These are phyloP conservation scores for Oasisia sp. DNA, from an alignment of 2,888 invertebrate genomes.

Conservation along the genomic window DNA sequence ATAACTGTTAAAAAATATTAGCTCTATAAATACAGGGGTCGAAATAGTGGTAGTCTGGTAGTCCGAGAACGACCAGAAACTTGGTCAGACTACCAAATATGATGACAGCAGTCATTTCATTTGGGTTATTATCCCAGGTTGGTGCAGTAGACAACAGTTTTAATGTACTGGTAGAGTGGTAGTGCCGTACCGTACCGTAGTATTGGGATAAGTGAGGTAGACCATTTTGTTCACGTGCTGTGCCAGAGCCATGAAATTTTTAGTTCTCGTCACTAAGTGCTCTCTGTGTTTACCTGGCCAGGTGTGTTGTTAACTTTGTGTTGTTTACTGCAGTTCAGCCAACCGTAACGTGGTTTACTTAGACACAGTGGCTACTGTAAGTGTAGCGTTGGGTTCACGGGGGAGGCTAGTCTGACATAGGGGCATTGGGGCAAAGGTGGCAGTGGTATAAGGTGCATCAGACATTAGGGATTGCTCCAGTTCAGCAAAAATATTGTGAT, in stretches of 20 bases:
- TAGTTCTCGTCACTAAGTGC: background rate
- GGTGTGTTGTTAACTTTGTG: background rate
- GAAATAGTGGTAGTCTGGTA: no score
- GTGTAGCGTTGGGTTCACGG: no score
- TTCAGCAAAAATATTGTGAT: background rate
- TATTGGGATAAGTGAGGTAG: background rate
- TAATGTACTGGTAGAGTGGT: background rate
- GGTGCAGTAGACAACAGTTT: background rate
- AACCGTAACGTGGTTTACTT: no score
- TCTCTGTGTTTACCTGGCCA: background rate
- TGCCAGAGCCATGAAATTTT: background rate
- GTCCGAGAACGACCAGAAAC: no score
- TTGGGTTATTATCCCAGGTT: background rate
- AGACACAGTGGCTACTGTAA: no score
- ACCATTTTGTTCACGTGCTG: background rate
- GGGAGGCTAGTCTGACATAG: background rate
- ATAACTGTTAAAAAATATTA: no score
- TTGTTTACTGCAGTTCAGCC: no score
- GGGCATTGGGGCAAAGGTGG: background rate
- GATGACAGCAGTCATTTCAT: no score
- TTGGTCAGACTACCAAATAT: no score
- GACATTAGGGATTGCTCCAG: background rate
- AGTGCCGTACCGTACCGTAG: no score
- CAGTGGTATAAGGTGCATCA: background rate
- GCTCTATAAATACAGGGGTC: no score